Evolutionary conservation across 2,113 vertebrate genomes (phyloP).

Genomic region (Cyanocitta stelleri): DNA sequence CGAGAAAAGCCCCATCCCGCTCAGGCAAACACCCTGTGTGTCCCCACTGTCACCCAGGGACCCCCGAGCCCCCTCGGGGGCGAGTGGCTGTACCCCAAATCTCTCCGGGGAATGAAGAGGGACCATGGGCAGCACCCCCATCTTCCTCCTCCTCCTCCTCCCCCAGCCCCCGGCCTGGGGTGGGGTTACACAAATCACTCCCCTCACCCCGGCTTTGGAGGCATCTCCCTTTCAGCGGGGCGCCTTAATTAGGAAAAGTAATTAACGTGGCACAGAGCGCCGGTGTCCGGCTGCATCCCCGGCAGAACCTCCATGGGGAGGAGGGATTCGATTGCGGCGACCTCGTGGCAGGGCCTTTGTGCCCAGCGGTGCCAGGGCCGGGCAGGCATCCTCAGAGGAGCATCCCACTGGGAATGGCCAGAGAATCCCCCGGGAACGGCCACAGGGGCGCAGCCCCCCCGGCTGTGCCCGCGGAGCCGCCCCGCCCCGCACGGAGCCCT

Average conservation of each 20-base stretch:
- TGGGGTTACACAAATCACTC: not conserved
- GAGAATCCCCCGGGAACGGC: not conserved
- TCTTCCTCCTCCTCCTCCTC: not conserved
- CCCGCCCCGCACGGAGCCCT: not conserved
- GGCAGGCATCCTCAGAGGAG: not conserved
- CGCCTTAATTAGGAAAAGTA: not conserved
- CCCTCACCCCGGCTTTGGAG: not conserved
- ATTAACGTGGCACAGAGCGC: not conserved
- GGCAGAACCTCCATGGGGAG: not conserved
- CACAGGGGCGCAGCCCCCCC: not conserved
- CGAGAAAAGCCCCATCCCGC: slow-evolving; percentile 47
- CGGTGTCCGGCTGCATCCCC: not conserved
- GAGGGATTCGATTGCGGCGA: not conserved
- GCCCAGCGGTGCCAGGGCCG: not conserved
- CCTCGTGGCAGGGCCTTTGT: not conserved
- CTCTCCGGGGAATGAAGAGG: not conserved
- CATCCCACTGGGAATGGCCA: accelerated
- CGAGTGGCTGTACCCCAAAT: not conserved
- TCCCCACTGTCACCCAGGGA: not conserved
- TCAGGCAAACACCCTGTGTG: not conserved
- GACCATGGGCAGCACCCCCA: not conserved
- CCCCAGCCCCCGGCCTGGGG: not conserved
- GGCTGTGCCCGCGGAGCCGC: not conserved
- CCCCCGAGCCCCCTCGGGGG: not conserved
- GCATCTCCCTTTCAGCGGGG: not conserved